These are phyloP conservation scores for Helostoma temminkii DNA, from an alignment of 2,797 vertebrate species.

Conservation along the genomic window DNA sequence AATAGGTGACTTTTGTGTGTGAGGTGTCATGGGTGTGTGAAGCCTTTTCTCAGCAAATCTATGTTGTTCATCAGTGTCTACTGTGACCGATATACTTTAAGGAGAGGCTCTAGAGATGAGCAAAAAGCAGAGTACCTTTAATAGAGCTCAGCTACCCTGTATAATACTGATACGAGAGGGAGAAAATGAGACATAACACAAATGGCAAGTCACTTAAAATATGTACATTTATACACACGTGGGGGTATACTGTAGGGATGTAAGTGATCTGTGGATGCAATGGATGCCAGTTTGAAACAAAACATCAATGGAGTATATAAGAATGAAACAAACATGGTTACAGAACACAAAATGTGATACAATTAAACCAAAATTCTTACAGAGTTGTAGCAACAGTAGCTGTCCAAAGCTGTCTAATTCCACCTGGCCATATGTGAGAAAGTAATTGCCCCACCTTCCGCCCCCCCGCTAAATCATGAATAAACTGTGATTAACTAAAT, in stretches of 20 bases:
- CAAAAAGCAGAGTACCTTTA: slow-evolving; percentile 65
- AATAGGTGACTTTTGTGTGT: too few species aligned
- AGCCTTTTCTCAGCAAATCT: slow-evolving; percentile 7
- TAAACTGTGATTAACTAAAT: too few species aligned
- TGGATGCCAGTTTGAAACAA: slow-evolving; percentile 57
- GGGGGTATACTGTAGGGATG: slow-evolving; percentile 57
- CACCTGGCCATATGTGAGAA: too few species aligned
- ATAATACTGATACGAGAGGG: slow-evolving; percentile 62
- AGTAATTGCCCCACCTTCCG: too few species aligned
- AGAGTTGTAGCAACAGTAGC: too few species aligned
- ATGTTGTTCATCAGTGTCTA: background rate
- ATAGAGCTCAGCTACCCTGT: slow-evolving; percentile 60
- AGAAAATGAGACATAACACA: slow-evolving; percentile 71
- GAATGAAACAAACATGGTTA: slow-evolving; percentile 44
- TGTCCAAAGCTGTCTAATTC: too few species aligned
- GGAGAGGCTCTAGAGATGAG: slow-evolving; percentile 33
- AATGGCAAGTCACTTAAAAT: slow-evolving; percentile 74
- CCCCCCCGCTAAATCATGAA: too few species aligned
- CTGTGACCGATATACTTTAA: slow-evolving; percentile 11
- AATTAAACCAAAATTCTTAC: slow-evolving; percentile 32
- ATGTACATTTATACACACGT: slow-evolving; percentile 86
- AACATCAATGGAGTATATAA: slow-evolving; percentile 43
- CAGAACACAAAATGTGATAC: slow-evolving; percentile 52
- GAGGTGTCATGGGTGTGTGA: background rate
- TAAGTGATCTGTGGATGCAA: slow-evolving; percentile 56